Evolutionary conservation across 1,140 invertebrate genomes (phyloP), one percentile per base, ranked within the genome.

Genomic region (Drosophila subpulchrella): DNA sequence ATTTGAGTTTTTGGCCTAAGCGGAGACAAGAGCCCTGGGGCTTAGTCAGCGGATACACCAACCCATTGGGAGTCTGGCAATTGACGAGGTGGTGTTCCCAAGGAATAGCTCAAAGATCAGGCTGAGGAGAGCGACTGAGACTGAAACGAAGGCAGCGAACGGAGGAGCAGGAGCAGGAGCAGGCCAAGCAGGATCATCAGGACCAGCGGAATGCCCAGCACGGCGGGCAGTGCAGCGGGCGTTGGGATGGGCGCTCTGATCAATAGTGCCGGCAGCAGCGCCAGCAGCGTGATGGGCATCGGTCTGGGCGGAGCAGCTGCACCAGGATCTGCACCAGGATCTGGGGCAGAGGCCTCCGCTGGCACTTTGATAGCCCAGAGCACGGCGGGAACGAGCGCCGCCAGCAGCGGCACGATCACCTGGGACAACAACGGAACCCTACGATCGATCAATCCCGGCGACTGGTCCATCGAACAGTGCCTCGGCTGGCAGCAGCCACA

Each of bases 401-500:
- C 77, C 44, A 84, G 73, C 50, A 79, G 91, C 34, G 84, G 91
- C 58, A 91, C 91, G 30, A 88, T 92, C 32, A 67, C 91, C 4
- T 92, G 90, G 91, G 91, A 92, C 57, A 92, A 91, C 65, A 92
- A 92, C 50, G 91, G 90, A 60, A 92, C 91, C 13, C 60, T 91
- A 55, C 91, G 91, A 44, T 92, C 91, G 15, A 76, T 89, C 38
- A 84, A 89, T 73, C 90, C 91, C 11, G 91, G 84, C 53, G 91
- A 92, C 59, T 92, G 91, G 91, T 92, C 91, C 2, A 90, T 94
- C 54, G 93, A 94, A 76, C 93, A 94, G 81, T 94, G 94, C 81
- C 92, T 93, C n/a, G 93, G 92, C 60, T 95, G 94, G 94, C 92
- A 93, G 75, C 93, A 93, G 63, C 92, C 94, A 7, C 96, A 96